Conservation (phyloP, 1,140 invertebrate genomes). For the Drosophila asahinai region DNA sequence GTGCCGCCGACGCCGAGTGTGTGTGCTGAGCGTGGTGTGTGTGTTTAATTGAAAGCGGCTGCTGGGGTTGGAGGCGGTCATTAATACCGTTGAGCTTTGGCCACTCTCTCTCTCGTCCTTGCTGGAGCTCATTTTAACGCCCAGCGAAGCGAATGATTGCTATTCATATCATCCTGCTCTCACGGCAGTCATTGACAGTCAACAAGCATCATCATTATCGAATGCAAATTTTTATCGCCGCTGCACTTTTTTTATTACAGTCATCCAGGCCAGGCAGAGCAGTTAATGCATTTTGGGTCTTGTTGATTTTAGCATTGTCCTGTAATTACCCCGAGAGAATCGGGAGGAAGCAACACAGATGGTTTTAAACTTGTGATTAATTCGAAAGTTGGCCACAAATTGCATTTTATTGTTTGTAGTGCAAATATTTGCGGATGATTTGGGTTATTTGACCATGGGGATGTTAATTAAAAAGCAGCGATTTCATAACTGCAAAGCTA, state of each 20-base stretch:
- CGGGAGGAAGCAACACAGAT: conserved; percentile 21
- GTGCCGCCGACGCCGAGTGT: conserved; percentile 4
- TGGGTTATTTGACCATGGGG: conserved; percentile 32
- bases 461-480: conserved; percentile 59
- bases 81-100: conserved; percentile 76
- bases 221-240: conserved; percentile 71
- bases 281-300: conserved; percentile 32
- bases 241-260: conserved; percentile 22
- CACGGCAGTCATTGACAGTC: conserved; percentile 53
- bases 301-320: conserved; percentile 42
- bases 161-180: conserved; percentile 64
- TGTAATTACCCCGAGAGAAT: conserved; percentile 21
- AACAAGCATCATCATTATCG: conserved; percentile 75
- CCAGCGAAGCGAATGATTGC: conserved; percentile 78
- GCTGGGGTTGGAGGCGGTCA: conserved; percentile 44
- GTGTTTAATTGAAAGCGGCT: conserved; percentile 68
- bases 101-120: conserved; percentile 41
- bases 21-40: conserved; percentile 6
- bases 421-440: conserved; percentile 45
- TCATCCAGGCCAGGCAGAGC: conserved; percentile 1
- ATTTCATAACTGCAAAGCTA: conserved; percentile 41
- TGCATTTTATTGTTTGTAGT: conserved; percentile 28
- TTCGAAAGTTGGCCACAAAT: conserved; percentile 21
- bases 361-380: conserved; percentile 6
- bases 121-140: conserved; percentile 68